Percentiles rank a stretch among this genome's conserved stretches.
phyloP scores from a whole-genome alignment of 2,797 vertebrate species.

The Aplochiton taeniatus region DNA sequence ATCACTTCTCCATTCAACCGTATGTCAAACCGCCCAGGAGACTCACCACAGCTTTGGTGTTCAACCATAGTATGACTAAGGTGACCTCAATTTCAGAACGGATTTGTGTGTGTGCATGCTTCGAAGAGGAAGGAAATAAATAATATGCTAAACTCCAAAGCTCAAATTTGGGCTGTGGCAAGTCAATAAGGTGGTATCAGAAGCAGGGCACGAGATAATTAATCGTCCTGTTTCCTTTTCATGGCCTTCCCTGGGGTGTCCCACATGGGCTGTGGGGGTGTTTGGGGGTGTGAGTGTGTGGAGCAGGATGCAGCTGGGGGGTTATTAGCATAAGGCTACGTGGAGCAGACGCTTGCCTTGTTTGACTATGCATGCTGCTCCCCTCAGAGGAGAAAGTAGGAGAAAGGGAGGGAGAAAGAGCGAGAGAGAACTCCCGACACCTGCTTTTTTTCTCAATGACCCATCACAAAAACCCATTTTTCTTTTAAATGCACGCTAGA shows the following conservation, averaged over 20 bases:
- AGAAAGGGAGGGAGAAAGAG: not conserved
- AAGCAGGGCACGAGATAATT: constrained; percentile 75
- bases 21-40: not conserved
- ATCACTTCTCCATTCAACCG: not conserved
- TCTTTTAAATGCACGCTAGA: not conserved
- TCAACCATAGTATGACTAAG: constrained; percentile 46
- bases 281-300: constrained; percentile 23
- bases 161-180: constrained; percentile 55
- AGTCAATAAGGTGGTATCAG: constrained; percentile 70
- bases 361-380: constrained; percentile 24
- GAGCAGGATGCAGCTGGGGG: constrained; percentile 55
- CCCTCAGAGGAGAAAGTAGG: constrained; percentile 22
- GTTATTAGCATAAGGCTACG: constrained; percentile 71
- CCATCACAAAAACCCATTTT: not conserved
- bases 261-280: no score
- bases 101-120: constrained; percentile 36
- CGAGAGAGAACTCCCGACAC: constrained; percentile 48
- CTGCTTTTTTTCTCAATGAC: not conserved
- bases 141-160: constrained; percentile 66
- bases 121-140: constrained; percentile 6
- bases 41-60: not conserved
- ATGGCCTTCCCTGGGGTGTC: constrained; percentile 59
- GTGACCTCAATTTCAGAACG: constrained; percentile 53
- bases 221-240: constrained; percentile 74
- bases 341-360: constrained; percentile 63